Evolutionary conservation across 2,888 invertebrate species (phyloP), one percentile per base, ranked within the genome.

Genomic region (Pelosia muscerda): DNA sequence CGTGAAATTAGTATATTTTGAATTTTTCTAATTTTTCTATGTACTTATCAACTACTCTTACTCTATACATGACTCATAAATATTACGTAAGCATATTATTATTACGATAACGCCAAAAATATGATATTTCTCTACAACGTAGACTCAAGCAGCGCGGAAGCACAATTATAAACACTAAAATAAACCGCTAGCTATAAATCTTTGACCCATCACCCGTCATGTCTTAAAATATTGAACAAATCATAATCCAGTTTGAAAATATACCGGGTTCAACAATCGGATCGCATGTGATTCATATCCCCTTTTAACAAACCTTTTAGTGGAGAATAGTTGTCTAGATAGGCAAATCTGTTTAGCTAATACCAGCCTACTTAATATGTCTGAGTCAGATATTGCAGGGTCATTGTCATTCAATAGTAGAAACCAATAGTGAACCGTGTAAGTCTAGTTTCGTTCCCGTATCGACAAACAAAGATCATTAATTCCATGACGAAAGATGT

Each of bases 201-300:
- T 49, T 19, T 49, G 13, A 61, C 26, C 49, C 25, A n/a, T 61
- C 49, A 49, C n/a, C 9, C 15, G 63, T 54, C 63, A 54, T 19
- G 34, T 49, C 49, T 53, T 26, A 54, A 63, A 31, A 63, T 63
- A 63, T 53, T 38, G 28, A 63, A 53, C 49, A 22, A 49, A 63
- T 53, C 62, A 61, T 23, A 23, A 31, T 15, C 54, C 19, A 10
- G 15, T 19, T 54, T 54, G 23, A n/a, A 31, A 54, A 25, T 19
- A 31, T 63, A 54, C 34, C 54, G 63, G 54, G 54, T 63, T 63
- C 63, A 63, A 63, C 19, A 54, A 23, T 53, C 63, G 54, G 19
- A 0, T 5, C 15, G 2, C 56, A 57, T 19, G 23, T 54, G 63
- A 63, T 49, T 63, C 63, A 63, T 63, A 54, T 31, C 22, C 63